A percentile compares a stretch with the other conserved stretches of the same genome.
These are phyloP conservation scores for Dendroctonus valens DNA, from an alignment of 1,140 invertebrate genomes.

Conservation along the genomic window DNA sequence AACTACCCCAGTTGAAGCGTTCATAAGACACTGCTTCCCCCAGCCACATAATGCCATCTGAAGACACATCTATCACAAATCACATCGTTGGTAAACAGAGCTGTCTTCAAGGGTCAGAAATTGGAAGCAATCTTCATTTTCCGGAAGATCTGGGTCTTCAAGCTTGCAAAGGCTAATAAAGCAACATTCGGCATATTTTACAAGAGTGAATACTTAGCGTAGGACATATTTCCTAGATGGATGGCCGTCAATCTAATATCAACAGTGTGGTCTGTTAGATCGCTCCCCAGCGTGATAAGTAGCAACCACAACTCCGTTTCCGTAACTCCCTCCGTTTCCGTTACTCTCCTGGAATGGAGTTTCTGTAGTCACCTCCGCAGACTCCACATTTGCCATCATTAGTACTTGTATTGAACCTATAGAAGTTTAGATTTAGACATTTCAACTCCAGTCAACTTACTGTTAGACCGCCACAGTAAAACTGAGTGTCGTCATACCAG, in stretches of 20 bases:
- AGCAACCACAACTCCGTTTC: slow-evolving; percentile 51
- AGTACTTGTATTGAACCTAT: slow-evolving; percentile 35
- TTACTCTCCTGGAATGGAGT: slow-evolving; percentile 52
- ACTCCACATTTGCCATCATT: slow-evolving; percentile 50
- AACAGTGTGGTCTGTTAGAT: slow-evolving; percentile 45
- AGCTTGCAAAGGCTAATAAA: slow-evolving; percentile 55
- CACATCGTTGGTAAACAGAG: slow-evolving; percentile 51
- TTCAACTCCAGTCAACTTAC: slow-evolving; percentile 47
- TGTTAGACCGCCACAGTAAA: slow-evolving; percentile 65
- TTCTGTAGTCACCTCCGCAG: slow-evolving; percentile 50
- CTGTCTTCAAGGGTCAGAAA: slow-evolving; percentile 55
- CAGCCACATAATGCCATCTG: slow-evolving; percentile 66
- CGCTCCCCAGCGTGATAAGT: slow-evolving; percentile 42
- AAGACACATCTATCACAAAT: slow-evolving; percentile 66
- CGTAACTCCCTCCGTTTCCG: slow-evolving; percentile 57
- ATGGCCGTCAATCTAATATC: slow-evolving; percentile 52
- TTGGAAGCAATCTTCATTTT: slow-evolving; percentile 63
- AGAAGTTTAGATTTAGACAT: background rate
- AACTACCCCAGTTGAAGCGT: slow-evolving; percentile 64
- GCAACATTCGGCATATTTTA: too few relatives aligned
- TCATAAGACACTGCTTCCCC: slow-evolving; percentile 31
- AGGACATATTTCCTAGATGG: slow-evolving; percentile 54
- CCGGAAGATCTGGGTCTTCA: slow-evolving; percentile 44
- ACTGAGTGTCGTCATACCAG: slow-evolving; percentile 66
- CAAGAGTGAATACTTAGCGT: too few relatives aligned